Conservation (phyloP, 2,797 vertebrate genomes). For the Sebastes paucispinis region DNA sequence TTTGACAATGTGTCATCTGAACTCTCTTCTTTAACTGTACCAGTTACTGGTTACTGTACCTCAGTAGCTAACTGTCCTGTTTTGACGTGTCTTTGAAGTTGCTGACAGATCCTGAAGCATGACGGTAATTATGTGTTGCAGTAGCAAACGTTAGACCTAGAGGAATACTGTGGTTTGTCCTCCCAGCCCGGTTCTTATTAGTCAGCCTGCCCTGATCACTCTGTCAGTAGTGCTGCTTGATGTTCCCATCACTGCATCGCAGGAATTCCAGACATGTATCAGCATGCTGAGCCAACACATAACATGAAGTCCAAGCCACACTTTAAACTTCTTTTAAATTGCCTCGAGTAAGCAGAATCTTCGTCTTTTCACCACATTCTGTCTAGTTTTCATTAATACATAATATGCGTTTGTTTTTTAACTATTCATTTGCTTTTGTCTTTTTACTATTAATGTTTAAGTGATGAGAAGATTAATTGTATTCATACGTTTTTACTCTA, state of each 20-base stretch:
- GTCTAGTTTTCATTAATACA: background rate
- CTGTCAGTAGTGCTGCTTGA: constrained; percentile 18
- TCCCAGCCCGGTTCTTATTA: constrained; percentile 48
- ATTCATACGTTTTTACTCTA: background rate
- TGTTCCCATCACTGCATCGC: constrained; percentile 33
- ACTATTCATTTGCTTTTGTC: background rate
- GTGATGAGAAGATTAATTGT: background rate
- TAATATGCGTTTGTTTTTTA: background rate
- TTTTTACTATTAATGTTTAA: background rate
- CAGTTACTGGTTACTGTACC: background rate
- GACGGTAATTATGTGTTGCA: constrained; percentile 70
- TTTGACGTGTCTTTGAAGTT: constrained; percentile 49
- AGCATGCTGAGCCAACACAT: constrained; percentile 27
- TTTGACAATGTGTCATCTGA: background rate
- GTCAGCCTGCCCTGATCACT: constrained; percentile 54
- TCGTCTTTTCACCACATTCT: background rate
- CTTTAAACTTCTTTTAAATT: background rate
- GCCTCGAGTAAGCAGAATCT: background rate
- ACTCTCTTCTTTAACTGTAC: background rate
- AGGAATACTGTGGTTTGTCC: constrained; percentile 16
- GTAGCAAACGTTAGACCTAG: constrained; percentile 22
- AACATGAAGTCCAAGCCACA: background rate
- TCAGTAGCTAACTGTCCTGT: constrained; percentile 33
- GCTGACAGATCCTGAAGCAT: constrained; percentile 63
- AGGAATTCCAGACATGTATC: constrained; percentile 41